A percentile compares a stretch with the other conserved stretches of the same genome.
These are phyloP conservation scores for Piscicola geometra DNA, from an alignment of 2,888 invertebrate species.

Conservation along the genomic window DNA sequence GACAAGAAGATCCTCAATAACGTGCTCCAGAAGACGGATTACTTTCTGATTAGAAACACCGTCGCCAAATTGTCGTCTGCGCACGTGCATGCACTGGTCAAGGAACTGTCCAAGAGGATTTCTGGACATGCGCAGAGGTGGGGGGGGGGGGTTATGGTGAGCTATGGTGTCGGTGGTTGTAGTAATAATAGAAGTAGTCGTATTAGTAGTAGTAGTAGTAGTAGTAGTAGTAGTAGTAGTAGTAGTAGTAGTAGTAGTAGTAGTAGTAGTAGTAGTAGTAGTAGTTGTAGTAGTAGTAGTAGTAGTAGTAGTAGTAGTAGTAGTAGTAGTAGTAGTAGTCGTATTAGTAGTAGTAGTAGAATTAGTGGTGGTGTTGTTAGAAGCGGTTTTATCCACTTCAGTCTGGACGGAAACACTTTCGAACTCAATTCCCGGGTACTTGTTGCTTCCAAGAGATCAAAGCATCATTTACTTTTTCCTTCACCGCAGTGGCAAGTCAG, in stretches of 20 bases:
- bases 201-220: constrained; percentile 31
- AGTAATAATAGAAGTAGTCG: constrained; percentile 27
- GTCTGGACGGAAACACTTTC: too few species aligned
- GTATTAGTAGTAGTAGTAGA: constrained; percentile 3
- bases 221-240: constrained; percentile 31
- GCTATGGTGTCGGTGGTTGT: background rate
- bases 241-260: constrained; percentile 22
- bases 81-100: constrained; percentile 68
- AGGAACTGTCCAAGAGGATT: constrained; percentile 64
- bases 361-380: background rate
- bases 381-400: too few species aligned
- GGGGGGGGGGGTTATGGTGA: background rate
- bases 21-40: constrained; percentile 68
- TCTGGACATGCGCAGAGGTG: constrained; percentile 49
- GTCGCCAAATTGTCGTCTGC: constrained; percentile 71
- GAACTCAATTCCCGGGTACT: too few species aligned
- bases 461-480: background rate
- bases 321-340: constrained; percentile 22
- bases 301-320: constrained; percentile 24
- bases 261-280: constrained; percentile 21
- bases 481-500: constrained; percentile 24
- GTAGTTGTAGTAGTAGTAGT: constrained; percentile 19
- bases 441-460: too few species aligned
- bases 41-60: constrained; percentile 68
- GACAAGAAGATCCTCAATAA: constrained; percentile 67